Evolutionary conservation across 2,888 invertebrate species (phyloP).

Genomic region (Noctua janthina): DNA sequence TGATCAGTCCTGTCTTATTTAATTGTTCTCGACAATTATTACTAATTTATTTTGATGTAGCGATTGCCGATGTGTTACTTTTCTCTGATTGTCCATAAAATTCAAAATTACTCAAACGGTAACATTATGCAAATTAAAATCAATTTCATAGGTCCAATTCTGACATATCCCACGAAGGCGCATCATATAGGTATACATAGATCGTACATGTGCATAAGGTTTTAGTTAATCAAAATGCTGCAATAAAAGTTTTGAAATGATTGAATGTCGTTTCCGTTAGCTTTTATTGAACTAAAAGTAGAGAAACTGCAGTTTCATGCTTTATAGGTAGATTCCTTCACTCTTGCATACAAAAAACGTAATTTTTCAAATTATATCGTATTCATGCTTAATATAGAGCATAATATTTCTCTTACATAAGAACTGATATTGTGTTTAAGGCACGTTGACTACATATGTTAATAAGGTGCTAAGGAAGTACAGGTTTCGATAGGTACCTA

Average conservation of each 20-base stretch:
- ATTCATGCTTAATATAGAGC: background rate
- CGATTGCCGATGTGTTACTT: slow-evolving; percentile 64
- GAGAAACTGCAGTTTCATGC: slow-evolving; percentile 47
- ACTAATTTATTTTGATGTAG: slow-evolving; percentile 64
- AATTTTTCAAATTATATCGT: background rate
- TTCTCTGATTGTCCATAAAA: slow-evolving; percentile 81
- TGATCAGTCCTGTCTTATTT: slow-evolving; percentile 23
- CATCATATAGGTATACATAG: slow-evolving; percentile 41
- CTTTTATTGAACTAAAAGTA: slow-evolving; percentile 69
- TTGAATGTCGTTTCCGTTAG: slow-evolving; percentile 68
- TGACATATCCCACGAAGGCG: slow-evolving; percentile 65
- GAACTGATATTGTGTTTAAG: background rate
- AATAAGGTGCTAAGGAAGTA: background rate
- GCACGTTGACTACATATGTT: background rate
- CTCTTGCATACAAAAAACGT: slow-evolving; percentile 10
- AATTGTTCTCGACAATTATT: slow-evolving; percentile 65
- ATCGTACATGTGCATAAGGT: slow-evolving; percentile 48
- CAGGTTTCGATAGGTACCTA: background rate
- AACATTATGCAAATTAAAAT: slow-evolving; percentile 81
- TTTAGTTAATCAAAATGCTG: slow-evolving; percentile 61
- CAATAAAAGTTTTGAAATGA: slow-evolving; percentile 68
- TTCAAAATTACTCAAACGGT: slow-evolving; percentile 80
- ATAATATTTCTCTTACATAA: background rate
- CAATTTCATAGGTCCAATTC: slow-evolving; percentile 73
- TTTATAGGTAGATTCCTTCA: slow-evolving; percentile 30